Evolutionary conservation across 2,888 invertebrate genomes (phyloP).

Genomic region (Calliopum simillimum): DNA sequence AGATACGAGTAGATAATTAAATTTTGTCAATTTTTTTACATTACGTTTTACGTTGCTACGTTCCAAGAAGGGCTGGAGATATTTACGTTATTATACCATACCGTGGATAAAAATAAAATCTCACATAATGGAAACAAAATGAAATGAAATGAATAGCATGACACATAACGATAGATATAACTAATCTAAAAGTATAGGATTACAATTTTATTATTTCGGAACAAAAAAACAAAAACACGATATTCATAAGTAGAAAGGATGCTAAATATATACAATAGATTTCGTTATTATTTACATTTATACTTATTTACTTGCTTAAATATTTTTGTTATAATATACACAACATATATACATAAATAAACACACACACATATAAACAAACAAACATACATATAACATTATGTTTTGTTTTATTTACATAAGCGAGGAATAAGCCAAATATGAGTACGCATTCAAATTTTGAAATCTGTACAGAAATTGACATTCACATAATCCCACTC

Average conservation of each 20-base stretch:
- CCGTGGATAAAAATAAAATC: too few relatives aligned
- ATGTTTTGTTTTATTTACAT: not conserved
- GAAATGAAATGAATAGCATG: too few relatives aligned
- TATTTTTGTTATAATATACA: slow-evolving; percentile 38
- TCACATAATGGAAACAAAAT: too few relatives aligned
- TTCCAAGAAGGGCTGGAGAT: too few relatives aligned
- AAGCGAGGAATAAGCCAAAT: not conserved
- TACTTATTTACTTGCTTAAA: slow-evolving; percentile 30
- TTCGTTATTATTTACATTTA: too few relatives aligned
- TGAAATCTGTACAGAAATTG: slow-evolving; percentile 58
- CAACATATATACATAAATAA: slow-evolving; percentile 27
- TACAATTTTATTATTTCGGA: too few relatives aligned
- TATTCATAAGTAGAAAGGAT: slow-evolving; percentile 35
- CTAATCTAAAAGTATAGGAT: too few relatives aligned
- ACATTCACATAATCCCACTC: slow-evolving; percentile 58
- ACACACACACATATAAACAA: slow-evolving; percentile 29
- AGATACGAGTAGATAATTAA: too few relatives aligned
- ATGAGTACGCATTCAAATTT: slow-evolving; percentile 46
- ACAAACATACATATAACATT: slow-evolving; percentile 7
- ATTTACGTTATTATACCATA: too few relatives aligned
- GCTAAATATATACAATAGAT: slow-evolving; percentile 21
- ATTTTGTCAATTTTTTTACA: too few relatives aligned
- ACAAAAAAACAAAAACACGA: slow-evolving; percentile 10
- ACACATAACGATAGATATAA: too few relatives aligned
- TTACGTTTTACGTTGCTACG: too few relatives aligned